Base-by-base conservation (phyloP, 2,797 vertebrate species). In the Macropus fuliginosus region DNA sequence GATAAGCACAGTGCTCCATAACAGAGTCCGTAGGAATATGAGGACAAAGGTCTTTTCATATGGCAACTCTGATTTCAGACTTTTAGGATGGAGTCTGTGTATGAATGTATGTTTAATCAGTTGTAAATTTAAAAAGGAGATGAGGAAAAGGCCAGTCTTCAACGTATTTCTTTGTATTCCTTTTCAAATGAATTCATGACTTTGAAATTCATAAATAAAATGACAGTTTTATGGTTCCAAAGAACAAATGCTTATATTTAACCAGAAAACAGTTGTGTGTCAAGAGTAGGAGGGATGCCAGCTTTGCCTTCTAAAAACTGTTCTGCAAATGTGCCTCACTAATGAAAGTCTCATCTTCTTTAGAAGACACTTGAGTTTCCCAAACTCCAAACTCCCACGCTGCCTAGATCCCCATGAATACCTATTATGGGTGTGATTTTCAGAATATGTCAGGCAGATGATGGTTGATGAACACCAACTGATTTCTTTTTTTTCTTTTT, bases 251-350 rank as follows among this genome's bases (percentile, higher is more conserved):
- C 12, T 94, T 94, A 90, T 13, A 54, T 2, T 55, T 94, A 95
- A 91, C 40, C 90, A 28, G 2, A 91, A 95, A 93, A 94, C n/a
- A 66, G 14, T 55, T 93, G 9, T 54, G 21, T 57, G 16, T 91
- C 3, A 29, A 94, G 21, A 13, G 28, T 52, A 94, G 40, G 96
- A 91, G 40, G 95, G 59, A 56, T 95, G 31, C 21, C 46, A 94
- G 87, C 2, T 95, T 14, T 4, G 28, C 6, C 57, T 97, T 96
- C 91, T 59, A 50, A 95, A 96, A 93, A 91, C 31, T 94, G 27
- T 91, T 92, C 50, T 96, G 9, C 66, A 16, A 11, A 93, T 94
- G 57, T 91, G 5, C 74, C 27, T 57, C 11, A 56, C 24, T 91
- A 95, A 66, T 2, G 90, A 92, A 95, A 92, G 10, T 24, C 91